Evolutionary conservation across 1,140 invertebrate species (phyloP), one percentile per base, ranked within the genome.

Genomic region (Aphidius ervi): DNA sequence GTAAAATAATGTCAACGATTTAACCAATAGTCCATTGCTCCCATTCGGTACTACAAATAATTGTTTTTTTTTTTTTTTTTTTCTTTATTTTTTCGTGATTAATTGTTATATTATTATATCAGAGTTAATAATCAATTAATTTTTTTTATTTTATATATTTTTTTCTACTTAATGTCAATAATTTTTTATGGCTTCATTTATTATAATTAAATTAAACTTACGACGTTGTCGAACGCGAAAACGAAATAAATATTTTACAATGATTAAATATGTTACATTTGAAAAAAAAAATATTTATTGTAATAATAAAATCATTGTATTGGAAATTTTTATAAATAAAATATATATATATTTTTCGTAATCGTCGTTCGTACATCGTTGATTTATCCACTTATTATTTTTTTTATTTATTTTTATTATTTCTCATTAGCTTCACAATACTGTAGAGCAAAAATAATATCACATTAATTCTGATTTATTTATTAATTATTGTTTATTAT

Each of bases 351-450:
- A 64, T 48, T 56, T 55, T 65, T 65, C 58, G 54, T 62, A 65
- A 49, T 65, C 64, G 64, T 63, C 59, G 56, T 65, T 65, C 62
- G 63, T 66, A 45, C 61, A 61, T 63, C 55, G 63, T 63, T 58
- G 59, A 58, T 58, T 43, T 63, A 45, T 55, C 42, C 63, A 55
- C 47, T 40, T 58, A 45, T 56, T 39, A 5, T 23, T 23, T 31
- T 49, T 1, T 49, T 5, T 31, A 23, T 49, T 4, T 49, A 23
- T 49, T 10, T 54, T 42, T 10, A 2, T 54, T 54, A 5, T 41
- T 54, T 54, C n/a, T 41, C 52, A n/a, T 16, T 40, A n/a, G 20
- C n/a, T 9, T 54, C 5, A 31, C 23, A 31, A 31, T 31, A 31
- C 23, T 31, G 23, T 31, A 31, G 23, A 31, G 23, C 23, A 31